Evolutionary conservation across 2,888 invertebrate genomes (phyloP), one percentile per base, ranked within the genome.

Genomic region (Leptogaster cylindrica): DNA sequence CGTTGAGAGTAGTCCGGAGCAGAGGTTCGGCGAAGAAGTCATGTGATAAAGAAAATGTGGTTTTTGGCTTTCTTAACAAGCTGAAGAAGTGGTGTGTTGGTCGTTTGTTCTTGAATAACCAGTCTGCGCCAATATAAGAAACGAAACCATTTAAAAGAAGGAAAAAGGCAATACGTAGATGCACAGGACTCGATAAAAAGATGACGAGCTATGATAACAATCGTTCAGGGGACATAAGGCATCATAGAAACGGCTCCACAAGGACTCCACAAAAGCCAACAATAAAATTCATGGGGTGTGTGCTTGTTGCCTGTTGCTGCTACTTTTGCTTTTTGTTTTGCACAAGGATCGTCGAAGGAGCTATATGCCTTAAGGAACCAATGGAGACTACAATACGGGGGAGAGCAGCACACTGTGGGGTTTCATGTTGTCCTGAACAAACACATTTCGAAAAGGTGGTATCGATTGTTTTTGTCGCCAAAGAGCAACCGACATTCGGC

Each of bases 381-480:
- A n/a, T 31, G 31, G 12, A 4, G 41, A 18, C 14, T n/a, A 20
- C 5, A 50, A 18, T 18, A 10, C 7, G 18, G 50, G 16, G n/a
- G 31, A 18, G 28, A 28, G 46, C 23, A 20, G 20, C 36, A 31
- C 18, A 16, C 39, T 65, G 51, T 44, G 61, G 44, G 61, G 18
- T 27, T 61, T 61, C 61, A 61, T 44, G 44, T 61, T 44, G 61
- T 61, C 61, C 61, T 61, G 61, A 61, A 61, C 44, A 61, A 61
- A 61, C 48, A 64, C 48, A 48, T 36, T 64, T 64, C 23, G 65
- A 36, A n/a, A n/a, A 51, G 65, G 65, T 50, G 69, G 65, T 69
- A 69, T 69, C 65, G 69, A 69, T 69, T 67, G 67, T 64, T 66
- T 67, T 67, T 67, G 69, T 69, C 69, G 67, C 69, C 67, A 46